Evolutionary conservation across 2,888 invertebrate genomes (phyloP).

Genomic region (Tuberolachnus salignus): DNA sequence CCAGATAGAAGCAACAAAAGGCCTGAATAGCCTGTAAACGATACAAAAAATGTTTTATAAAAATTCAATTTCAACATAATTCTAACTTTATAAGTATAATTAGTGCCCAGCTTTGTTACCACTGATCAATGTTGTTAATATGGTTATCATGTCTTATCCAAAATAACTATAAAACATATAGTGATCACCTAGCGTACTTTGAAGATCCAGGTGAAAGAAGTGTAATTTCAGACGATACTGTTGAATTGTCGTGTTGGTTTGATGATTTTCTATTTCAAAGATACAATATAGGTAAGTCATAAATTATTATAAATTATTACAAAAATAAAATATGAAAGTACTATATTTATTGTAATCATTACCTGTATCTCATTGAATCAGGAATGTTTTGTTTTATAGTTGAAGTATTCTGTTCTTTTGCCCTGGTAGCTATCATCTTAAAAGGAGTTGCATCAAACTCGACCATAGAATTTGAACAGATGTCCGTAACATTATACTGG

Average conservation of each 20-base stretch:
- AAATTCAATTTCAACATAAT: too few relatives aligned
- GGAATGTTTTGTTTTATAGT: neutral
- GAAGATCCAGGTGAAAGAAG: constrained; percentile 8
- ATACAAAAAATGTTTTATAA: too few relatives aligned
- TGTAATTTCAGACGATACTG: neutral
- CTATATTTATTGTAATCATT: neutral
- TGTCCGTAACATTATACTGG: too few relatives aligned
- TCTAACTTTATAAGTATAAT: too few relatives aligned
- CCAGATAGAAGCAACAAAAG: too few relatives aligned
- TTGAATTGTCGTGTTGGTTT: constrained; percentile 5
- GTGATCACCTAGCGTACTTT: constrained; percentile 5
- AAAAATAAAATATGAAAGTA: neutral
- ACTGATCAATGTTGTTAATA: too few relatives aligned
- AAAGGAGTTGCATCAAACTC: constrained; percentile 15
- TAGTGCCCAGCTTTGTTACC: too few relatives aligned
- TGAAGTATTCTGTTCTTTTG: neutral
- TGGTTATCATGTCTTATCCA: too few relatives aligned
- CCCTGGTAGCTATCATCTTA: constrained; percentile 23
- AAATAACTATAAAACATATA: too few relatives aligned
- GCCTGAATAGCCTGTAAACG: too few relatives aligned
- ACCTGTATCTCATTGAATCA: constrained; percentile 20
- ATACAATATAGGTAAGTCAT: neutral
- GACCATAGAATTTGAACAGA: too few relatives aligned
- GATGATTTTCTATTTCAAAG: constrained; percentile 30
- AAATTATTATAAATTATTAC: neutral